Percentiles rank a stretch among this genome's conserved stretches.
phyloP scores from a whole-genome alignment of 2,113 vertebrate genomes.

The Hiodon alosoides region DNA sequence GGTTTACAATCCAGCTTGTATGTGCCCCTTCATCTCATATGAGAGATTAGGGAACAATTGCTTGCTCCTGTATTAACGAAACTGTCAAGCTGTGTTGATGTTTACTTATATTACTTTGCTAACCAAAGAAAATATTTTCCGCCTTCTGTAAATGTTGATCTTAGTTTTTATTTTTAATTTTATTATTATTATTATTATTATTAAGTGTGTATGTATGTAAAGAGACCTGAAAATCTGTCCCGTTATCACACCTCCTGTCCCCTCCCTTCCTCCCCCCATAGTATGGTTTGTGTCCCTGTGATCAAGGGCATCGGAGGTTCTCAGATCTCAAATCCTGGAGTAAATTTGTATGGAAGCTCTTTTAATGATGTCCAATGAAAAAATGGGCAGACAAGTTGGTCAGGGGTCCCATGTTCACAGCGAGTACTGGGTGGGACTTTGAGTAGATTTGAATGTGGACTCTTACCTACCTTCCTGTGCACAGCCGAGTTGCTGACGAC shows the following conservation, averaged over 20 bases:
- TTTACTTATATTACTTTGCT: constrained; percentile 19
- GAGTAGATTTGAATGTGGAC: constrained; percentile 19
- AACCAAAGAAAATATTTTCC: constrained; percentile 23
- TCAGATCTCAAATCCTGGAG: neutral
- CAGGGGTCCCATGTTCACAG: neutral
- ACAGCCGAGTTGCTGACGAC: neutral
- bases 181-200: neutral
- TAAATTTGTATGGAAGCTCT: too few species aligned
- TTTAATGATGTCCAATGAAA: neutral
- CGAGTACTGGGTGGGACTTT: neutral
- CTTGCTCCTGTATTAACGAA: neutral
- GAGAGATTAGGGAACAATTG: neutral
- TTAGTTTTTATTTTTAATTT: neutral
- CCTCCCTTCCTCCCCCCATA: neutral
- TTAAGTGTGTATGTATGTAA: neutral
- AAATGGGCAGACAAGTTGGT: neutral
- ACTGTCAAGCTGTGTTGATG: constrained; percentile 1
- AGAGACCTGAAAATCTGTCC: neutral
- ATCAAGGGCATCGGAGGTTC: neutral
- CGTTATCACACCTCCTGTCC: neutral
- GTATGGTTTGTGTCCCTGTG: neutral
- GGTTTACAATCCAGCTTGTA: neutral
- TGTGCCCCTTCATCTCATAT: neutral
- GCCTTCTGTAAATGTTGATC: constrained; percentile 14
- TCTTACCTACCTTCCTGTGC: constrained; percentile 19